These are phyloP conservation scores for Acropora yongei DNA, from an alignment of 64 coral and sea anemone species.

Conservation along the genomic window DNA sequence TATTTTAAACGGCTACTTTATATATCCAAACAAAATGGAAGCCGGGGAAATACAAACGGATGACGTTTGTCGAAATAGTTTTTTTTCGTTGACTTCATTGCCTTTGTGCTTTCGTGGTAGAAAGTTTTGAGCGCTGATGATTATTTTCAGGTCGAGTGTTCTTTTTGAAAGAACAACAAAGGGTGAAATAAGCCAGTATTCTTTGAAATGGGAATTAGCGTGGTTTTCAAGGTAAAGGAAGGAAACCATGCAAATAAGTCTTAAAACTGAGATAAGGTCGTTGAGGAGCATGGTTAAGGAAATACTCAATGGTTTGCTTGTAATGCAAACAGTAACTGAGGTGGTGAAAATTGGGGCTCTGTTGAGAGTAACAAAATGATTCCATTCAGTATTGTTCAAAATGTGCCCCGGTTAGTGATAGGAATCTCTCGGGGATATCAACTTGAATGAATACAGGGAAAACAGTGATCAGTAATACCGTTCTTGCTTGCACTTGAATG, in stretches of 20 bases:
- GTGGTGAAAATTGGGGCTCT: not conserved
- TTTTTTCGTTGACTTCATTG: too few species aligned
- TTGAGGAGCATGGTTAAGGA: not conserved
- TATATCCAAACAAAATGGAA: too few species aligned
- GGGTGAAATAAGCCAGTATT: not conserved
- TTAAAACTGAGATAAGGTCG: too few species aligned
- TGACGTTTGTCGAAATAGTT: too few species aligned
- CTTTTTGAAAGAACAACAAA: constrained; percentile 10
- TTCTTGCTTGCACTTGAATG: too few species aligned
- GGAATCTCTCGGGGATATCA: too few species aligned
- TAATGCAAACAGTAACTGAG: not conserved
- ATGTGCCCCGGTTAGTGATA: not conserved
- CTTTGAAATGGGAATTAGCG: not conserved
- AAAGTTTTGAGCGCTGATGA: not conserved
- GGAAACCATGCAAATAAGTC: too few species aligned
- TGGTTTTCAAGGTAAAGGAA: not conserved
- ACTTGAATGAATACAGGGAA: too few species aligned
- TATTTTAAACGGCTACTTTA: too few species aligned
- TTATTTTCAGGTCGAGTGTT: not conserved
- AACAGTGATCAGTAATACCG: too few species aligned
- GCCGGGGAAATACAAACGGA: too few species aligned
- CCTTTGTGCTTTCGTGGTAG: not conserved
- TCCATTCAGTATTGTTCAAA: not conserved
- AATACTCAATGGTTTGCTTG: not conserved
- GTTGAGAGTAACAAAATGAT: not conserved